A percentile compares a stretch with the other conserved stretches of the same genome.
Conservation (phyloP, 2,797 vertebrate genomes). For the Rhynchotus rufescens region DNA sequence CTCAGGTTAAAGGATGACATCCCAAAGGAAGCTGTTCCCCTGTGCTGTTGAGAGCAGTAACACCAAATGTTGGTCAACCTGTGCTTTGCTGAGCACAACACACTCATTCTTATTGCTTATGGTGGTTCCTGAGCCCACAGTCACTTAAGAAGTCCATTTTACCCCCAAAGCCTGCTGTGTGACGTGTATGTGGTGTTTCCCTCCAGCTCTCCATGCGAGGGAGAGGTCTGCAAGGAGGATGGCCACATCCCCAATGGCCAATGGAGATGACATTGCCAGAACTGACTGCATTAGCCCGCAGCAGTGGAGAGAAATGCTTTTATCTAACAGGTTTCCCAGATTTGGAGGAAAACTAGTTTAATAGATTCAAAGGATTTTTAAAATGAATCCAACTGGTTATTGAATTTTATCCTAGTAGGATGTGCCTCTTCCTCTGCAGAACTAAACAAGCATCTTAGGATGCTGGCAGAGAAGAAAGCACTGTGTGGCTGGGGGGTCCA, state of each 20-base stretch:
- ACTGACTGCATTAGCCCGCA: neutral
- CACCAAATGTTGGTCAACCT: neutral
- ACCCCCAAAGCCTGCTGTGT: neutral
- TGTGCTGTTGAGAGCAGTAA: conserved; percentile 82
- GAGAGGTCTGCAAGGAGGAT: fast-evolving
- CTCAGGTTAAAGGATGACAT: conserved; percentile 98
- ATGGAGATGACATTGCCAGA: neutral
- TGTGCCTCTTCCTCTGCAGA: neutral
- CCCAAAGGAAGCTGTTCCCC: conserved; percentile 91
- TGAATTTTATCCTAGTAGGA: neutral
- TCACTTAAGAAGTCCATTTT: neutral
- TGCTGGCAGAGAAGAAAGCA: fast-evolving
- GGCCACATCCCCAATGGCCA: fast-evolving
- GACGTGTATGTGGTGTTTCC: neutral
- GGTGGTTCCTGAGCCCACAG: neutral
- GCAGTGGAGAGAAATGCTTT: neutral
- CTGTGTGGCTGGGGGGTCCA: fast-evolving
- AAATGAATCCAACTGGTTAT: neutral
- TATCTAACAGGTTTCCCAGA: neutral
- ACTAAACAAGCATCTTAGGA: neutral
- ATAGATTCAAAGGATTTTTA: neutral
- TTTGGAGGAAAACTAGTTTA: neutral
- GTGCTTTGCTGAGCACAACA: neutral
- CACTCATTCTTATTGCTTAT: neutral
- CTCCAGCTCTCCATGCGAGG: neutral